Percentiles rank a stretch among this genome's conserved stretches.
Conservation (phyloP, 2,888 invertebrate genomes). For the Lithophane semibrunnea region DNA sequence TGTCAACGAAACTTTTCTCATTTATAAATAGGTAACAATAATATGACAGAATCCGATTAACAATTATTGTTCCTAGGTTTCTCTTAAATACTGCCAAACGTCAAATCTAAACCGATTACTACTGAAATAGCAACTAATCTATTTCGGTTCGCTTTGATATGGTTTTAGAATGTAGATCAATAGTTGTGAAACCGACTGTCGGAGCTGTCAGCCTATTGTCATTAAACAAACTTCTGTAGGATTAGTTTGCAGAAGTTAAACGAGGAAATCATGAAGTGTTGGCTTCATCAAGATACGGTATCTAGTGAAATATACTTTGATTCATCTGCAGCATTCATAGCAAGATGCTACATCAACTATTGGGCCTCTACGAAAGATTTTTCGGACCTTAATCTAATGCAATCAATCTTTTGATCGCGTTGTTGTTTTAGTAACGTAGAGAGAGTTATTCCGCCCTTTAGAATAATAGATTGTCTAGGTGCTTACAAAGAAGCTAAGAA, state of each 20-base stretch:
- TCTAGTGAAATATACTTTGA: constrained; percentile 16
- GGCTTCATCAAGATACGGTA: constrained; percentile 35
- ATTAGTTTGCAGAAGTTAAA: constrained; percentile 62
- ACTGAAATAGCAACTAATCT: constrained; percentile 43
- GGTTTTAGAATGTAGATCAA: constrained; percentile 40
- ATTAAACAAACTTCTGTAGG: constrained; percentile 59
- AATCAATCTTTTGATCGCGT: constrained; percentile 35
- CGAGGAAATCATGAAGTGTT: constrained; percentile 56
- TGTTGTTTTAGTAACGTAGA: constrained; percentile 37
- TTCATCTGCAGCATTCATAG: constrained; percentile 7
- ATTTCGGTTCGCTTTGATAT: constrained; percentile 43
- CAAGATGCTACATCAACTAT: constrained; percentile 2
- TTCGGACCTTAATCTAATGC: constrained; percentile 4
- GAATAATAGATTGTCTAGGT: constrained; percentile 39
- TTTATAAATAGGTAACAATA: constrained; percentile 16
- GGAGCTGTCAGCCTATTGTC: constrained; percentile 51
- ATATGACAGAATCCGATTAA: constrained; percentile 12
- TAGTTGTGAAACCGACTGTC: constrained; percentile 40
- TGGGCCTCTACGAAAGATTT: not conserved
- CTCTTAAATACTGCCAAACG: constrained; percentile 10
- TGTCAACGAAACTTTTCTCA: not conserved
- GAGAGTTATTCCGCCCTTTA: constrained; percentile 38
- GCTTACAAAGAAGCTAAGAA: constrained; percentile 32
- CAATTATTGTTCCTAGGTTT: not conserved
- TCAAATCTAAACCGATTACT: constrained; percentile 24